Evolutionary conservation across 2,888 invertebrate genomes (phyloP), one percentile per base, ranked within the genome.

Genomic region (Pristionchus exspectatus): DNA sequence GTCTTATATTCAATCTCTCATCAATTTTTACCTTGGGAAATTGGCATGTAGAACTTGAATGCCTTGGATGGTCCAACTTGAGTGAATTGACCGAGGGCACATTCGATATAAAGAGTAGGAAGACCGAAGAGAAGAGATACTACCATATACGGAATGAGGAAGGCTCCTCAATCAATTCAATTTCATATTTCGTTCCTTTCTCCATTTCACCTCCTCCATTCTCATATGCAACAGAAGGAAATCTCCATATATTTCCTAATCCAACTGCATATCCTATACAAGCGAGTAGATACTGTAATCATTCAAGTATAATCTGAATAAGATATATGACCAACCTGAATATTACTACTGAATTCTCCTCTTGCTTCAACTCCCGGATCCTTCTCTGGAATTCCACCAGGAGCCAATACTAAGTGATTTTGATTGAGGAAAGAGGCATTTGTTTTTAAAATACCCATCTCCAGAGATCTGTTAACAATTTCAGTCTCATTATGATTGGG

Each of bases 171-270:
- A 93, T 24, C 1, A 38, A 24, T 24, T 7, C 74, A 21, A 0
- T 24, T 3, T 44, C 24, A 24, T 1, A 7, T 77, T 27, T 24
- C 44, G 1, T 10, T 83, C 83, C 3, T 30, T 30, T 10, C 18
- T 16, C 83, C 24, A 16, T 27, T 2, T 21, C 14, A 91, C 93
- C 91, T 90, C 93, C 93, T 56, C 93, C 93, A 90, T 94, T 92
- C 38, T 94, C 91, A 90, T 92, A 94, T 18, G 93, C 94, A 30
- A 93, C 89, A 21, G 91, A 91, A 27, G 94, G 94, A 74, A 94
- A 94, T 63, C 94, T 86, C 93, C 93, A 93, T 72, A 93, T 91
- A 77, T 93, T 92, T 38, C 92, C 92, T 18, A 92, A 69, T 27
- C 92, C 92, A 59, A 92, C 92, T 9, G 92, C 87, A 90, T 90